phyloP scores from a whole-genome alignment of 2,888 invertebrate species.

The Euspilapteryx auroguttella region DNA sequence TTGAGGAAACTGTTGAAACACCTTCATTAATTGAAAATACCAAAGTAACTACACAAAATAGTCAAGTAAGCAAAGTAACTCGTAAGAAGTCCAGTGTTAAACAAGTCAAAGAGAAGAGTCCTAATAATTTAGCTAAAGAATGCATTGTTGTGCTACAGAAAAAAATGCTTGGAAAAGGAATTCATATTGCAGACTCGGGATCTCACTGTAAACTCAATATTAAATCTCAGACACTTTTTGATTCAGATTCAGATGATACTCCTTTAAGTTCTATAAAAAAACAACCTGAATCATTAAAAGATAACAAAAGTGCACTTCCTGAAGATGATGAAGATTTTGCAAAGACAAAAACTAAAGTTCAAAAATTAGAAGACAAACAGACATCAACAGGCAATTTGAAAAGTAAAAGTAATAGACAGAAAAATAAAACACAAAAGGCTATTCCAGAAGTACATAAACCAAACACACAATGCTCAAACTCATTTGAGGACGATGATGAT shows the following conservation, averaged over 20 bases:
- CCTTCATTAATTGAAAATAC: too few species aligned
- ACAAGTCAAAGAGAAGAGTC: constrained; percentile 13
- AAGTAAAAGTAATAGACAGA: constrained; percentile 8
- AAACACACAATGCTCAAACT: constrained; percentile 6
- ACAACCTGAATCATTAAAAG: constrained; percentile 8
- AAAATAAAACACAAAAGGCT: constrained; percentile 7
- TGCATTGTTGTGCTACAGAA: constrained; percentile 45
- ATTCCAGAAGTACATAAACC: constrained; percentile 5
- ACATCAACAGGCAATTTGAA: constrained; percentile 13
- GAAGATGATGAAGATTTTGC: constrained; percentile 23
- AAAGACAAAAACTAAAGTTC: constrained; percentile 11
- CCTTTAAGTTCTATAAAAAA: constrained; percentile 25
- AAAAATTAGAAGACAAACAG: constrained; percentile 15
- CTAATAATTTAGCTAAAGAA: constrained; percentile 41
- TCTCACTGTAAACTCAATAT: constrained; percentile 6
- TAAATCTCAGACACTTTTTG: constrained; percentile 21
- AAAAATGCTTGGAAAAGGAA: constrained; percentile 16
- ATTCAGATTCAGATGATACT: constrained; percentile 37
- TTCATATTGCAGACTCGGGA: background rate
- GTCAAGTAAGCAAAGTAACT: background rate
- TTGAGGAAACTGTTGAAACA: too few species aligned
- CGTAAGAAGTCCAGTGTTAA: constrained; percentile 12
- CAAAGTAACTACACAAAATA: constrained; percentile 1
- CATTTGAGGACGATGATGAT: constrained; percentile 21
- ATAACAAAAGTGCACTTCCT: constrained; percentile 4